phyloP scores from a whole-genome alignment of 2,797 vertebrate genomes.

The Hozukius guyotensis region DNA sequence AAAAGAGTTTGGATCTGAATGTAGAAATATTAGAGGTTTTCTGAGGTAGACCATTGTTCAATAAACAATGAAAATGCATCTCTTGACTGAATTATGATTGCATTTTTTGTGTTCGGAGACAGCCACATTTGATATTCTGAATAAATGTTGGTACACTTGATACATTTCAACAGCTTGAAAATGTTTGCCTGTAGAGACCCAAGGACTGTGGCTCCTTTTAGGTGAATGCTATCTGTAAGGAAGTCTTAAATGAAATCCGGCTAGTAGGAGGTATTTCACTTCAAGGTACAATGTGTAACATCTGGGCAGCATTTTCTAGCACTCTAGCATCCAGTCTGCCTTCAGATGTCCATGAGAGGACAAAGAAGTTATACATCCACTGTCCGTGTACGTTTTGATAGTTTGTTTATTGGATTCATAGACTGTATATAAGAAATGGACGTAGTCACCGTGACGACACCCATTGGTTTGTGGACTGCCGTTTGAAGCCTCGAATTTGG shows the following conservation, averaged over 20 bases:
- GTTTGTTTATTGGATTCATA: too few species aligned
- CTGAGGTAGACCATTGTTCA: neutral
- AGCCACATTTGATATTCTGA: neutral
- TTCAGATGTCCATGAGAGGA: too few species aligned
- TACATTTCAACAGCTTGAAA: neutral
- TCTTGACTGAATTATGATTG: slow-evolving; percentile 2
- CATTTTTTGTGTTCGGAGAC: neutral
- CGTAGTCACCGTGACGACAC: too few species aligned
- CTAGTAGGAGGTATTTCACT: too few species aligned
- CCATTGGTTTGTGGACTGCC: too few species aligned
- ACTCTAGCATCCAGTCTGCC: too few species aligned
- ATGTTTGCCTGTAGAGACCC: neutral
- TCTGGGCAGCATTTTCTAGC: too few species aligned
- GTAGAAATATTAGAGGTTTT: neutral
- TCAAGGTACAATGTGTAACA: too few species aligned
- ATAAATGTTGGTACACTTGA: neutral
- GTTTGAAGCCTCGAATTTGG: too few species aligned
- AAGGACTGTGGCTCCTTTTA: neutral
- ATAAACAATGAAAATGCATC: neutral
- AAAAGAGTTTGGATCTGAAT: neutral
- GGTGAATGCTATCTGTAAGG: neutral
- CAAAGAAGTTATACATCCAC: too few species aligned
- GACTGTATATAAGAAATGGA: too few species aligned
- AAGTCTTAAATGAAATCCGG: neutral
- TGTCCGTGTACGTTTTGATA: too few species aligned